Evolutionary conservation across 2,797 vertebrate genomes (phyloP), one percentile per base, ranked within the genome.

Genomic region (Syndactyla subalaris): DNA sequence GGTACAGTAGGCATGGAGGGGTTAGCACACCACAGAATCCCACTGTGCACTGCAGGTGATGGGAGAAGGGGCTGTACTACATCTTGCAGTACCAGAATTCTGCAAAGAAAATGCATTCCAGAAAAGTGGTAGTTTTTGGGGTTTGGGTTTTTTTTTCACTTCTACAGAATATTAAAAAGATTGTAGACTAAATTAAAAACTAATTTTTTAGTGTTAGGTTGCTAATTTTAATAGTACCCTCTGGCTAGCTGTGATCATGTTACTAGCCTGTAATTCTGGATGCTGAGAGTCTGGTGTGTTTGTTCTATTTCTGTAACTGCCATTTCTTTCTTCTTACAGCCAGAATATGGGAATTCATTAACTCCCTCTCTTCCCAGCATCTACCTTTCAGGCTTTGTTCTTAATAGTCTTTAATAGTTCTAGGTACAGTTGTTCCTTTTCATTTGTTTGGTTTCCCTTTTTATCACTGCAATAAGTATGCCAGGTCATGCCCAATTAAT

Each of bases 281-380:
- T 90, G 43, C 62, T 73, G 70, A 54, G 70, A 54, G 58, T 84
- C 39, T 59, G 51, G 2, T 19, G 11, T 59, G 58, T 32, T 91
- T 74, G n/a, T 66, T 78, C 51, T 71, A 2, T 72, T 92, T 72
- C 65, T 48, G 11, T 55, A 74, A 36, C n/a, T 86, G 58, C 22
- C 27, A 87, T 39, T 72, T 84, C 61, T 36, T 46, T 4, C 2
- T 55, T 73, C 48, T 82, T 91, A 59, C 41, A 88, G 41, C 29
- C 45, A 92, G 83, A 86, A 93, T 78, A 80, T 85, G 80, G 80
- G 68, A 90, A 90, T 79, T 90, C 77, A 86, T 92, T 94, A 84
- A 84, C 21, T 88, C 45, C 13, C 34, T 70, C 58, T 94, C 74
- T 90, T 93, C 67, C 90, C 58, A 63, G 49, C 34, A 68, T 57